A percentile compares a stretch with the other conserved stretches of the same genome.
phyloP scores from a whole-genome alignment of 2,797 vertebrate species.

The Naso thynnoides region DNA sequence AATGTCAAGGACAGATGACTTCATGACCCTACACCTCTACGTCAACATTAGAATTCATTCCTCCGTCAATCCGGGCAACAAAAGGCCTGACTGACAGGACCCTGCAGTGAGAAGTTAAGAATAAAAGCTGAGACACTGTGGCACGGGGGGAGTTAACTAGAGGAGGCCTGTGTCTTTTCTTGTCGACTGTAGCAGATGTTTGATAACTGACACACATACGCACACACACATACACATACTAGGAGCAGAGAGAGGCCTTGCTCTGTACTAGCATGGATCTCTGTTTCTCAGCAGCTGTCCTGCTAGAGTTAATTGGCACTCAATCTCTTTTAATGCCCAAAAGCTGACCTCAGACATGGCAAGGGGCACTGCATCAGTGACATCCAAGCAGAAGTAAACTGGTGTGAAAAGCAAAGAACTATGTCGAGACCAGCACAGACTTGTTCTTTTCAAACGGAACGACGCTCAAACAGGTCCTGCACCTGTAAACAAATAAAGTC shows the following conservation, averaged over 20 bases:
- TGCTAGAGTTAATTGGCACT: conserved; percentile 65
- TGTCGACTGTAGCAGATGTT: conserved; percentile 88
- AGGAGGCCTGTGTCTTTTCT: conserved; percentile 75
- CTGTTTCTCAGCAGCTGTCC: conserved; percentile 77
- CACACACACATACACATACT: conserved; percentile 30
- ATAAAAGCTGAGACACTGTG: conserved; percentile 45
- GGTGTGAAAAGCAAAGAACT: conserved; percentile 34
- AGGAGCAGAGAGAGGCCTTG: conserved; percentile 51
- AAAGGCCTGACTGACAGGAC: conserved; percentile 47
- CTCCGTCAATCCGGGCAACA: conserved; percentile 22
- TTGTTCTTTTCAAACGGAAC: conserved; percentile 58
- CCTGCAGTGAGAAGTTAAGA: conserved; percentile 34
- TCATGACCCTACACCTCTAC: conserved; percentile 2
- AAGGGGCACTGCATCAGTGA: conserved; percentile 19
- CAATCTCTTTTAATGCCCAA: conserved; percentile 54
- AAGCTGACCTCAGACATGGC: conserved; percentile 59
- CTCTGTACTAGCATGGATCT: conserved; percentile 57
- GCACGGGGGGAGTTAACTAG: conserved; percentile 66
- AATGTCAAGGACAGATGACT: conserved; percentile 27
- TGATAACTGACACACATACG: conserved; percentile 82
- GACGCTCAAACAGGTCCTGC: conserved; percentile 59
- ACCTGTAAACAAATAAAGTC: conserved; percentile 66
- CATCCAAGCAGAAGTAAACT: conserved; percentile 37
- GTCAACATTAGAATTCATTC: conserved; percentile 30
- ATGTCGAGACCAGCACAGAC: conserved; percentile 56